Evolutionary conservation across 2,888 invertebrate species (phyloP).

Genomic region (Pyralis farinalis): DNA sequence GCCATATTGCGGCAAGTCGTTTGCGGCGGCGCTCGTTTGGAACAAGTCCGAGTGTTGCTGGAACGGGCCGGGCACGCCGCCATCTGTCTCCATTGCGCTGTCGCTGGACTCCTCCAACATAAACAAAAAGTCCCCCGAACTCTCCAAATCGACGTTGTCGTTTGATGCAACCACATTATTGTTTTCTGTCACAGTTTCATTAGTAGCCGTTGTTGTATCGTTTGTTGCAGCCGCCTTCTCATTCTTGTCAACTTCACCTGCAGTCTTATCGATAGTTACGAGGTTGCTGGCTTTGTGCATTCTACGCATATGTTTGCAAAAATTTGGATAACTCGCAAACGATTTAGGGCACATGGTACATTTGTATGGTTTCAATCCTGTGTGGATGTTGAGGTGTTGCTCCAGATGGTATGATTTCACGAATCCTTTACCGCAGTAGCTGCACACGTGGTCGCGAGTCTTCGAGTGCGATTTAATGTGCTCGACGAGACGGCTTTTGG

Average conservation of each 20-base stretch:
- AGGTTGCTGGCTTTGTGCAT: constrained; percentile 45
- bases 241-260: not conserved
- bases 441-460: constrained; percentile 69
- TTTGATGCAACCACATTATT: constrained; percentile 13
- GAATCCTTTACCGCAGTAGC: constrained; percentile 74
- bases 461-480: constrained; percentile 59
- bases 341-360: constrained; percentile 78
- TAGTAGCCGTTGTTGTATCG: not conserved
- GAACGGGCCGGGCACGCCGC: constrained; percentile 36
- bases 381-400: constrained; percentile 81
- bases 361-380: constrained; percentile 74
- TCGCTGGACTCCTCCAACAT: constrained; percentile 29
- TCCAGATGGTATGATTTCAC: constrained; percentile 38
- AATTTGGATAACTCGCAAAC: constrained; percentile 81
- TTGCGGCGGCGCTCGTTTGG: constrained; percentile 13
- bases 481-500: constrained; percentile 47
- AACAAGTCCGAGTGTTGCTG: constrained; percentile 35
- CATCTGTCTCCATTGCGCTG: constrained; percentile 35
- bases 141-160: constrained; percentile 28
- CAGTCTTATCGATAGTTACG: constrained; percentile 1
- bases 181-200: not conserved
- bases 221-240: not conserved
- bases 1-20: not conserved
- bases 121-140: constrained; percentile 26
- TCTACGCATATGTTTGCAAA: constrained; percentile 74